Base-by-base conservation (phyloP, 1,140 invertebrate genomes). In the Laodelphax striatellus region DNA sequence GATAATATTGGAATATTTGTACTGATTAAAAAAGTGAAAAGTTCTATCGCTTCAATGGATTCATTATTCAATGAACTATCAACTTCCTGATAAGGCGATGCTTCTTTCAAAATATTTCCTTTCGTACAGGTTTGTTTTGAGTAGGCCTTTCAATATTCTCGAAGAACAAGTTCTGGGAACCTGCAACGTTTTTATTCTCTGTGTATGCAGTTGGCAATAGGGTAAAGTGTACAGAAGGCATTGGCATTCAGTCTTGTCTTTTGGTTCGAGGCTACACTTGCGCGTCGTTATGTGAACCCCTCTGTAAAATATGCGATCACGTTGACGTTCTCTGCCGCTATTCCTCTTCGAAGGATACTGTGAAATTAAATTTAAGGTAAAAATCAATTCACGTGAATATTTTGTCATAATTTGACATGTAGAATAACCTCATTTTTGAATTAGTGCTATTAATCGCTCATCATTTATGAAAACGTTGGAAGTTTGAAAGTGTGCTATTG, bases 251-350 rank as follows among this genome's bases (percentile, higher is more conserved):
- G 34, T 38, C 34, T 38, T 72, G 72, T 70, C 63, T 63, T 66
- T 65, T 63, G 66, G 66, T 69, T 65, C 58, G 63, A 69, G 64
- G 62, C 62, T 67, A 78, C 79, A 80, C 82, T 79, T 84, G 82
- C 82, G 83, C 82, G 82, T 84, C 81, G 79, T 80, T 81, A 79
- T 82, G 81, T 83, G 79, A 81, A 83, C 82, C 81, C 82, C 81
- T 56, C 52, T 17, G 21, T 81, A 79, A 81, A 72, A 73, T 75
- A 76, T 77, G 79, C 77, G 79, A 81, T 85, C 82, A 85, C 83
- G 83, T 84, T 85, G 82, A 83, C 82, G 83, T 84, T 77, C 75
- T 59, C 80, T 78, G 81, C 81, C 82, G 84, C 82, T 82, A 84
- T 84, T 83, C 83, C 71, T 73, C 71, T 66, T 62, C 52, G 46